Percentiles rank a stretch among this genome's conserved stretches.
These are phyloP conservation scores for Eidolon dupreanum DNA, from an alignment of 2,797 vertebrate species.

Conservation along the genomic window DNA sequence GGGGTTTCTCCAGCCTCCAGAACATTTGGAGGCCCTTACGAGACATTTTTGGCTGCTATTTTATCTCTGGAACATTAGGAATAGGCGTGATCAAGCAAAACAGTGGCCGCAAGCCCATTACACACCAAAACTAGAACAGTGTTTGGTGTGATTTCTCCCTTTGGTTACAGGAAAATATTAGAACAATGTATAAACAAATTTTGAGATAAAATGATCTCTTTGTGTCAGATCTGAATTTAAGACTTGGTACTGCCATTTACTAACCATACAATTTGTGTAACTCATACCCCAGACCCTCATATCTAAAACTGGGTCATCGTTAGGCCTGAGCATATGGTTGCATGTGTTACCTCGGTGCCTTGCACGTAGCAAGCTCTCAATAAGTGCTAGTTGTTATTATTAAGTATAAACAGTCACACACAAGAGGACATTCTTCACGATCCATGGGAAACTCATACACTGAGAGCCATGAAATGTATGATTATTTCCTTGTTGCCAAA, in stretches of 20 bases:
- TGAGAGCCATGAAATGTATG: neutral
- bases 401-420: neutral
- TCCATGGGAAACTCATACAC: neutral
- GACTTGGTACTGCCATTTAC: neutral
- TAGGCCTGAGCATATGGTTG: neutral
- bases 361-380: neutral
- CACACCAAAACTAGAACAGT: neutral
- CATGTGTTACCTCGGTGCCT: neutral
- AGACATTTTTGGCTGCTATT: conserved; percentile 43
- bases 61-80: conserved; percentile 47
- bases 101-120: neutral
- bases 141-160: conserved; percentile 5
- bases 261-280: neutral
- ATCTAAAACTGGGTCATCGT: neutral
- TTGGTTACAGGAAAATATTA: conserved; percentile 35
- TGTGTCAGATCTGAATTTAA: neutral
- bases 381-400: neutral
- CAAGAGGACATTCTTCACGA: neutral
- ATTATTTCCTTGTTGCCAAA: neutral
- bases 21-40: neutral
- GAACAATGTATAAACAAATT: neutral
- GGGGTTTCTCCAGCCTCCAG: conserved; percentile 43
- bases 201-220: conserved; percentile 30
- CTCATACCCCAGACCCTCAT: neutral
- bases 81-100: conserved; percentile 50